Evolutionary conservation across 2,888 invertebrate genomes (phyloP).

Genomic region (Dysmachus trigonus): DNA sequence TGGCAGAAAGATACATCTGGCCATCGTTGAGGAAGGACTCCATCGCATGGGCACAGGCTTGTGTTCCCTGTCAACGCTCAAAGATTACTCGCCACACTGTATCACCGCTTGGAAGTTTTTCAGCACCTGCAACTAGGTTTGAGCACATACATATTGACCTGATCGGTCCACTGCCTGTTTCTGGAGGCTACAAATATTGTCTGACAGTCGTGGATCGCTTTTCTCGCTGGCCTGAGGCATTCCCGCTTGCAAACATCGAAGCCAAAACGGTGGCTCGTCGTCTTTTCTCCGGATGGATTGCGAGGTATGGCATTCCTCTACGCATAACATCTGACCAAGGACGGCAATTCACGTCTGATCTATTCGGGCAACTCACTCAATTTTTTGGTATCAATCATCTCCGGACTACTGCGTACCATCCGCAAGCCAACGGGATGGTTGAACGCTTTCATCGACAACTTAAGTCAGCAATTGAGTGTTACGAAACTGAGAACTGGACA

Average conservation of each 20-base stretch:
- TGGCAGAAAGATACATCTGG: not conserved
- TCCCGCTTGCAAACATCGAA: not conserved
- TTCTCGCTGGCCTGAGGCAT: not conserved
- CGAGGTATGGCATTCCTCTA: not conserved
- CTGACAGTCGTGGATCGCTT: not conserved
- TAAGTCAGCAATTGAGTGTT: too few species aligned
- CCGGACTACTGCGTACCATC: not conserved
- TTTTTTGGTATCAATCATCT: not conserved
- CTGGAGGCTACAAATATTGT: not conserved
- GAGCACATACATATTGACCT: not conserved
- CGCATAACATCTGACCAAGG: not conserved
- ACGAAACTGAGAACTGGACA: too few species aligned
- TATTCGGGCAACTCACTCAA: not conserved
- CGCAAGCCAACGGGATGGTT: too few species aligned
- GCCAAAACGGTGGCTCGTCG: not conserved
- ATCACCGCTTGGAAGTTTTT: not conserved
- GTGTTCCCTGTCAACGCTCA: not conserved
- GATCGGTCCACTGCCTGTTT: not conserved
- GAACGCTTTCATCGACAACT: too few species aligned
- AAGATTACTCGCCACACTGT: not conserved
- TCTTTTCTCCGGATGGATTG: not conserved
- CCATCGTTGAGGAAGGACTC: not conserved
- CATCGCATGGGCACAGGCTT: not conserved
- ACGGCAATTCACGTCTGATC: not conserved
- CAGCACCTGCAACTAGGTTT: not conserved